Evolutionary conservation across 2,797 vertebrate species (phyloP).

Genomic region (Tenualosa ilisha): DNA sequence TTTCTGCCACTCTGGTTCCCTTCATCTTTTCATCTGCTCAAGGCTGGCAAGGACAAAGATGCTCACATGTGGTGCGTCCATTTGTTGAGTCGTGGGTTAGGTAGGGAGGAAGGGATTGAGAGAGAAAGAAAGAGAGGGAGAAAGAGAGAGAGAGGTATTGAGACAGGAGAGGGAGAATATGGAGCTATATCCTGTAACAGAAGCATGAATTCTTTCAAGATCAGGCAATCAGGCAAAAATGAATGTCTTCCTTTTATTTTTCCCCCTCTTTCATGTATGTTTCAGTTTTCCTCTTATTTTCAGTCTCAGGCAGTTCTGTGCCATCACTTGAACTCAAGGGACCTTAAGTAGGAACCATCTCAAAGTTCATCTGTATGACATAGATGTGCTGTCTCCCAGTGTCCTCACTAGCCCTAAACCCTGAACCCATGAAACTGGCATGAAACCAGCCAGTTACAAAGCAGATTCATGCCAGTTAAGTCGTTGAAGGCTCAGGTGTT

Average conservation of each 20-base stretch:
- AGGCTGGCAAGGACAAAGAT: constrained; percentile 43
- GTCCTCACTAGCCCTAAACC: too few species aligned
- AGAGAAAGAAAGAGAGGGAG: constrained; percentile 31
- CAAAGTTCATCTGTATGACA: too few species aligned
- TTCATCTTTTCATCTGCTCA: constrained; percentile 51
- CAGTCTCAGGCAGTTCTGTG: neutral
- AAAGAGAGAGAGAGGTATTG: neutral
- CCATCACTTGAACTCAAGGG: neutral
- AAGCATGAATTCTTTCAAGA: neutral
- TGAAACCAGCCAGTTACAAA: too few species aligned
- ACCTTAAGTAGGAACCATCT: neutral
- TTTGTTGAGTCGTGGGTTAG: constrained; percentile 46
- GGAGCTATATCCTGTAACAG: neutral
- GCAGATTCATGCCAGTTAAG: too few species aligned
- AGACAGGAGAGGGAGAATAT: neutral
- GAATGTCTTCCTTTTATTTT: neutral
- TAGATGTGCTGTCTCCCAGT: too few species aligned
- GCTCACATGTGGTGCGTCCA: constrained; percentile 46
- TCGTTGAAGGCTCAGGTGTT: too few species aligned
- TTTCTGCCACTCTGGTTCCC: constrained; percentile 36
- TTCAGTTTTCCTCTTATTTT: constrained; percentile 12
- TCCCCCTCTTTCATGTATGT: neutral
- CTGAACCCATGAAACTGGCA: too few species aligned
- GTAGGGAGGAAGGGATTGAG: constrained; percentile 25
- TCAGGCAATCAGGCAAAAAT: neutral